A percentile compares a stretch with the other conserved stretches of the same genome.
These are phyloP conservation scores for Leptinotarsa tumamoca DNA, from an alignment of 2,888 invertebrate species.

Conservation along the genomic window DNA sequence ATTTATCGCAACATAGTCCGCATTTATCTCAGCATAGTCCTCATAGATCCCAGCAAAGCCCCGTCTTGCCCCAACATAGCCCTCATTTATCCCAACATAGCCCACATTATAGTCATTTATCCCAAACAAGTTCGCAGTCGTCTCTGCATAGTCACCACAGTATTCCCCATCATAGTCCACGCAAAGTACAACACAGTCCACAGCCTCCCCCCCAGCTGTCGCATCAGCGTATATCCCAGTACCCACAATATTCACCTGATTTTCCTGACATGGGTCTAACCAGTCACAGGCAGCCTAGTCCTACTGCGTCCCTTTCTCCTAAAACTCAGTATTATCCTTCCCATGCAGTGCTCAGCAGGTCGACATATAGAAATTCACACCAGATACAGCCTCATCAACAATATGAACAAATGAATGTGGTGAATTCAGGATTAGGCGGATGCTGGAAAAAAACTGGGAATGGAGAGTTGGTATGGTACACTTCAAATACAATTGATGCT, in stretches of 20 bases:
- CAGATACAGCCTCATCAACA: constrained; percentile 65
- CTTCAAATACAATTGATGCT: constrained; percentile 55
- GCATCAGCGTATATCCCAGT: constrained; percentile 33
- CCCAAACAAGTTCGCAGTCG: constrained; percentile 46
- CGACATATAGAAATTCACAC: constrained; percentile 56
- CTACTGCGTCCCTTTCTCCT: constrained; percentile 48
- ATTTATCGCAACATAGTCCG: constrained; percentile 44
- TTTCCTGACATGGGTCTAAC: constrained; percentile 27
- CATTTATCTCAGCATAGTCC: constrained; percentile 42
- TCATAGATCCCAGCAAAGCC: constrained; percentile 32
- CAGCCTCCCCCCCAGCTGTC: constrained; percentile 39
- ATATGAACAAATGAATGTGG: constrained; percentile 61
- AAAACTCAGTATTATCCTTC: constrained; percentile 54
- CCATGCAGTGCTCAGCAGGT: constrained; percentile 48
- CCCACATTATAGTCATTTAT: constrained; percentile 43
- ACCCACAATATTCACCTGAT: constrained; percentile 37
- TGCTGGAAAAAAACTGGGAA: constrained; percentile 64
- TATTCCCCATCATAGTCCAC: constrained; percentile 40
- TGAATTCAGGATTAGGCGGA: constrained; percentile 62
- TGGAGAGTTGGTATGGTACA: constrained; percentile 65
- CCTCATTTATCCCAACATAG: constrained; percentile 42
- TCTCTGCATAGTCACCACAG: constrained; percentile 43
- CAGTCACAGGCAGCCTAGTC: constrained; percentile 55
- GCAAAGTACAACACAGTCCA: constrained; percentile 43
- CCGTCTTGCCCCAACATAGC: constrained; percentile 46